Evolutionary conservation across 2,797 vertebrate species (phyloP).

Genomic region (Thunnus albacares): DNA sequence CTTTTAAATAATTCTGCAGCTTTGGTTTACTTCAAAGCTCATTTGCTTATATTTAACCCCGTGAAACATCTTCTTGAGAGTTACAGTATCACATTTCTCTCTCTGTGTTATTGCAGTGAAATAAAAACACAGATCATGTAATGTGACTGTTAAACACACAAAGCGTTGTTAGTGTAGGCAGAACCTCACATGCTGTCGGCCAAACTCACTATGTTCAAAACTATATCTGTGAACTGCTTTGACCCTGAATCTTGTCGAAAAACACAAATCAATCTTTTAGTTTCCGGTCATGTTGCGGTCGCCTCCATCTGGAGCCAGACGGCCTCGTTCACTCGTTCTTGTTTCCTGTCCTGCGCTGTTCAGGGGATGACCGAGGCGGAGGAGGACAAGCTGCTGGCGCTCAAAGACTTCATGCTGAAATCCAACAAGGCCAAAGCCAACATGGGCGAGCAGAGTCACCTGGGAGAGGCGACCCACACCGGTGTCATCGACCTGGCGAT

Average conservation of each 20-base stretch:
- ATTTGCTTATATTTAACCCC: too few species aligned
- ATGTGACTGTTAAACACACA: too few species aligned
- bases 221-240: background rate
- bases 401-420: constrained; percentile 98
- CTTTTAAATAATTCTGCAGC: too few species aligned
- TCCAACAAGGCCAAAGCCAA: constrained; percentile 98
- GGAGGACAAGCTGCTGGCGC: constrained; percentile 96
- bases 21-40: too few species aligned
- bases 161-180: too few species aligned
- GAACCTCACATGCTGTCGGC: too few species aligned
- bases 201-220: too few species aligned
- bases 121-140: too few species aligned
- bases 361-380: constrained; percentile 98
- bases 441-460: constrained; percentile 93
- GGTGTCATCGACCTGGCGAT: constrained; percentile 92
- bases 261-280: background rate
- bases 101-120: too few species aligned
- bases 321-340: background rate
- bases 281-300: background rate
- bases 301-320: background rate
- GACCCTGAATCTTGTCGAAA: background rate
- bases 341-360: background rate
- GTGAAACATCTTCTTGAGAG: too few species aligned
- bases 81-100: too few species aligned
- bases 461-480: constrained; percentile 90